A percentile compares a stretch with the other conserved stretches of the same genome.
phyloP scores from a whole-genome alignment of 2,113 vertebrate genomes.

The Caranx melampygus region DNA sequence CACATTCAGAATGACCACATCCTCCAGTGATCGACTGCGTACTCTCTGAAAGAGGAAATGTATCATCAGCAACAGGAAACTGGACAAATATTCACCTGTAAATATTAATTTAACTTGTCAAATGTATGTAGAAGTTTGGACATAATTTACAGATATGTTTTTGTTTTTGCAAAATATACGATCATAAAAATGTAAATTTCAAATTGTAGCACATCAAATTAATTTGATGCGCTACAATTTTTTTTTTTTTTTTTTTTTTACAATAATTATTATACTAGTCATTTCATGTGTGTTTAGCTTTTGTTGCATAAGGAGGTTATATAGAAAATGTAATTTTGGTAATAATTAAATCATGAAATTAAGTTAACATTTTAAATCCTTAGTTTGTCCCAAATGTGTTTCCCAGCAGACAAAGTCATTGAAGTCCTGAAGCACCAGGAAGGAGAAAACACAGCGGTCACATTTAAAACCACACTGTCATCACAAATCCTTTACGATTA shows the following conservation, averaged over 20 bases:
- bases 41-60: slow-evolving; percentile 86
- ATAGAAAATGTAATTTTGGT: not conserved
- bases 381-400: slow-evolving; percentile 3
- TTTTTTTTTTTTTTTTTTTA: not conserved
- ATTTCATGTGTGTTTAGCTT: not conserved
- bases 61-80: not conserved
- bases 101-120: not conserved
- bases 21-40: slow-evolving; percentile 92
- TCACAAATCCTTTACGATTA: slow-evolving; percentile 43
- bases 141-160: not conserved
- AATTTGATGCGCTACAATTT: not conserved
- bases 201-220: not conserved
- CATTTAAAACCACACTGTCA: slow-evolving; percentile 49
- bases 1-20: slow-evolving; percentile 96
- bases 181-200: not conserved
- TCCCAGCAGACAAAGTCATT: slow-evolving; percentile 26
- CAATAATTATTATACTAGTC: not conserved
- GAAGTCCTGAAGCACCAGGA: slow-evolving; percentile 18
- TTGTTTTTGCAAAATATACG: not conserved
- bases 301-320: not conserved
- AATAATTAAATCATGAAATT: slow-evolving; percentile 9
- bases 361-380: not conserved
- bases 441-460: slow-evolving; percentile 30
- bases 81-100: not conserved
- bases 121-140: not conserved